A percentile compares a stretch with the other conserved stretches of the same genome.
These are phyloP conservation scores for Muschampia plurimacula DNA, from an alignment of 2,888 invertebrate genomes.

Conservation along the genomic window DNA sequence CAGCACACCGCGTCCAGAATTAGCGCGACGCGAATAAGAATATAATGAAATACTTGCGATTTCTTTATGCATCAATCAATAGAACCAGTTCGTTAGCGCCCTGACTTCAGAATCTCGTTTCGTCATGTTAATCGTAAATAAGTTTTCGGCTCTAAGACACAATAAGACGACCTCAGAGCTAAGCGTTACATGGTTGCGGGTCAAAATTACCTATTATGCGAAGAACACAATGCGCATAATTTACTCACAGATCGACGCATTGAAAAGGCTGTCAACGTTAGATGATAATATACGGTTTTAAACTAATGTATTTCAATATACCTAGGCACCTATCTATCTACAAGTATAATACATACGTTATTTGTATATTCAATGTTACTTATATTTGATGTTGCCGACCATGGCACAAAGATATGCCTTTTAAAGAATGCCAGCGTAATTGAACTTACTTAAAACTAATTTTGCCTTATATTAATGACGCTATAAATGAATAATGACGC, in stretches of 20 bases:
- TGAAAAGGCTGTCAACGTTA: conserved; percentile 48
- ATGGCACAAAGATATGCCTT: background rate
- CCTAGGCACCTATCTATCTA: background rate
- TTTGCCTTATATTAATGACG: too few relatives aligned
- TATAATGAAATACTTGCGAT: conserved; percentile 56
- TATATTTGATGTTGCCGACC: conserved; percentile 18
- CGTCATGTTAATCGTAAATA: conserved; percentile 35
- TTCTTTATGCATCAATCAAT: conserved; percentile 70
- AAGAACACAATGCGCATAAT: conserved; percentile 61
- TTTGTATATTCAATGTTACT: background rate
- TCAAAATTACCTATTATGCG: conserved; percentile 34
- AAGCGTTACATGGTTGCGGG: conserved; percentile 20
- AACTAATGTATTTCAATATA: conserved; percentile 28
- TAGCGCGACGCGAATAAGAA: conserved; percentile 46
- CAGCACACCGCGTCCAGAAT: conserved; percentile 26
- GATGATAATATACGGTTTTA: conserved; percentile 44
- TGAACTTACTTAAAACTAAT: too few relatives aligned
- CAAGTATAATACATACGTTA: too few relatives aligned
- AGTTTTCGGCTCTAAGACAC: conserved; percentile 33
- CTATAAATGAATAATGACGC: too few relatives aligned
- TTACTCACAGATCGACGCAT: conserved; percentile 47
- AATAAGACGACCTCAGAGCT: conserved; percentile 48
- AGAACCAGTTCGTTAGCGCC: conserved; percentile 61
- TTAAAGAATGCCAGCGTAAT: background rate
- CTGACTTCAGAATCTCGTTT: conserved; percentile 49